Evolutionary conservation across 2,888 invertebrate genomes (phyloP).

Genomic region (Adelognathus sp.): DNA sequence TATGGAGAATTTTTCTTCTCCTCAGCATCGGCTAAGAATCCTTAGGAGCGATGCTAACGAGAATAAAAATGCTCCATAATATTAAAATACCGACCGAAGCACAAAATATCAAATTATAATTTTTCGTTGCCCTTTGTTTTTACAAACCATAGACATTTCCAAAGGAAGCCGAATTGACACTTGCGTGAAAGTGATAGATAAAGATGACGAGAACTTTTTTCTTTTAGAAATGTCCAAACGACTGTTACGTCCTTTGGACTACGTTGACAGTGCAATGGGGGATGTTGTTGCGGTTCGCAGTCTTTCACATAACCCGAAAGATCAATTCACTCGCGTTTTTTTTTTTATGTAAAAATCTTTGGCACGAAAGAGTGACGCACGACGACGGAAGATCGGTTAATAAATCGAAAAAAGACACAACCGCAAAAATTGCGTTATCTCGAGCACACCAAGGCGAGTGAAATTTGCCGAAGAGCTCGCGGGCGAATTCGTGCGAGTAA

Average conservation of each 20-base stretch:
- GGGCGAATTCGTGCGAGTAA: conserved; percentile 65
- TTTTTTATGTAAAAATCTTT: background rate
- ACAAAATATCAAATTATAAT: too few species aligned
- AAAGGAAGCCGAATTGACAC: background rate
- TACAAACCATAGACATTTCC: background rate
- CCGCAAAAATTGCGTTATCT: conserved; percentile 10
- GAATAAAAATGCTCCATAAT: too few species aligned
- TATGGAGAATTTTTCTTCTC: too few species aligned
- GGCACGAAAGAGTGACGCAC: background rate
- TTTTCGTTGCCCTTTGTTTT: background rate
- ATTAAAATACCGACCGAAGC: too few species aligned
- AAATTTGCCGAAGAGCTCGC: conserved; percentile 63
- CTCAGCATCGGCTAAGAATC: too few species aligned
- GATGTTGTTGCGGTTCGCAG: too few species aligned
- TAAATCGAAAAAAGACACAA: conserved; percentile 17
- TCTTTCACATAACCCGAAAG: background rate
- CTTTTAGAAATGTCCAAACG: background rate
- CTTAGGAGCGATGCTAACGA: too few species aligned
- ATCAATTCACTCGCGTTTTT: background rate
- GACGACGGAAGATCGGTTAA: background rate
- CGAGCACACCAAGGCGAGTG: conserved; percentile 56
- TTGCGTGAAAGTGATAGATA: background rate
- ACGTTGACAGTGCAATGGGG: too few species aligned
- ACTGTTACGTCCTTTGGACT: too few species aligned
- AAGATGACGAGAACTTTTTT: background rate